Evolutionary conservation across 2,113 vertebrate species (phyloP), one percentile per base, ranked within the genome.

Genomic region (Alectura lathami): DNA sequence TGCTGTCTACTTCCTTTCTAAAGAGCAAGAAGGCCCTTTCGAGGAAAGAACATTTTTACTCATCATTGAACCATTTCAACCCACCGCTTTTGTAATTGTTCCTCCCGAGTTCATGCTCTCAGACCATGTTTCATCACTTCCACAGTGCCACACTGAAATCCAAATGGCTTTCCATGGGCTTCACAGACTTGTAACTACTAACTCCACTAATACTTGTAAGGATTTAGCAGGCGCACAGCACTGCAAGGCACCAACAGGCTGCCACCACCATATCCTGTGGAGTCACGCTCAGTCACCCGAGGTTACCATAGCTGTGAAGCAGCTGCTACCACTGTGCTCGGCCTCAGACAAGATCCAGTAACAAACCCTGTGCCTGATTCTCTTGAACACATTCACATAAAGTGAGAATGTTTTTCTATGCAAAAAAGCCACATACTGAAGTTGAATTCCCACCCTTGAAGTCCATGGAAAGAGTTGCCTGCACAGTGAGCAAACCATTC

Each of bases 181-280:
- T 30, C 20, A 17, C 27, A 36, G 18, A 62, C n/a, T n/a, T n/a
- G n/a, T n/a, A n/a, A n/a, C n/a, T n/a, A n/a, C n/a, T n/a, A n/a
- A n/a, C n/a, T 13, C 17, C 24, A 27, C 24, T 36, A 9, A 36
- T 13, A 27, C 20, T 27, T 36, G 12, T 9, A 27, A 50, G n/a
- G 34, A 50, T 69, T 69, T 69, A 36, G n/a, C 16, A 36, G 66
- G 12, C 50, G n/a, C 24, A 50, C 1, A 16, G 29, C 42, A 50
- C 21, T 32, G 43, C 29, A n/a, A 34, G 27, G 56, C 57, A 72
- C 48, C 51, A 38, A 50, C 60, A 56, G 13, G 74, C 51, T 0
- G 0, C 56, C 34, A 72, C 59, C 13, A 36, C 38, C 1, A 0
- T 12, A 40, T 3, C 32, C 11, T 0, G 0, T 18, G 47, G 80